Conservation (phyloP, 2,797 vertebrate species). For the Salmo trutta region DNA sequence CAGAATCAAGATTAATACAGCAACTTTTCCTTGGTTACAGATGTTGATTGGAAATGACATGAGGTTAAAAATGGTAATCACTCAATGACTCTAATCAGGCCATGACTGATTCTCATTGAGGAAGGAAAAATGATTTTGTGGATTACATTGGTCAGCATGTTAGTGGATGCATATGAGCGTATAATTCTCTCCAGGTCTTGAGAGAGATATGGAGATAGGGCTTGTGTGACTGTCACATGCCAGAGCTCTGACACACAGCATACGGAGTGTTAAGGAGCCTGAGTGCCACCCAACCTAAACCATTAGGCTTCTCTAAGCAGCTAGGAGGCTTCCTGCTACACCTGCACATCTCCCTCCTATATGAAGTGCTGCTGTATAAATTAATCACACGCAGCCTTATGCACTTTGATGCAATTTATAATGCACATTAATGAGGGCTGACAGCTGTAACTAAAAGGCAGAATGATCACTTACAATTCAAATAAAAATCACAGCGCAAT, state of each 20-base stretch:
- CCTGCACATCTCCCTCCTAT: constrained; percentile 77
- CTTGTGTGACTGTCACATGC: constrained; percentile 61
- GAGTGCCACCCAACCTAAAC: constrained; percentile 62
- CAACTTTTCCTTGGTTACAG: constrained; percentile 38
- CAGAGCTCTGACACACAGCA: constrained; percentile 51
- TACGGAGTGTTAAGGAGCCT: constrained; percentile 20
- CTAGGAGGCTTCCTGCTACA: constrained; percentile 53
- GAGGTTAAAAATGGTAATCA: constrained; percentile 71
- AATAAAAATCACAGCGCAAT: constrained; percentile 78
- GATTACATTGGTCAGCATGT: constrained; percentile 44
- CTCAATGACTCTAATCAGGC: constrained; percentile 70
- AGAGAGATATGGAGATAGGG: constrained; percentile 12
- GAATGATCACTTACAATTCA: constrained; percentile 82
- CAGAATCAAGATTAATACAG: background rate
- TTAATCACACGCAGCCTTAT: constrained; percentile 81
- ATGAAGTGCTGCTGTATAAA: constrained; percentile 82
- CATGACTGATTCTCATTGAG: constrained; percentile 62
- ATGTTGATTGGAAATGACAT: constrained; percentile 77
- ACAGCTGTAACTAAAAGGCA: constrained; percentile 86
- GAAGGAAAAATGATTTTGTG: constrained; percentile 34
- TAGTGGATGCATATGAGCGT: constrained; percentile 38
- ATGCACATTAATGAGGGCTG: constrained; percentile 83
- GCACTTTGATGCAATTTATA: constrained; percentile 83
- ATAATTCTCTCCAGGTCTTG: constrained; percentile 44
- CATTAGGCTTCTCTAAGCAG: constrained; percentile 58